These are phyloP conservation scores for Meteorus sp. DNA, from an alignment of 1,140 invertebrate species.

Conservation along the genomic window DNA sequence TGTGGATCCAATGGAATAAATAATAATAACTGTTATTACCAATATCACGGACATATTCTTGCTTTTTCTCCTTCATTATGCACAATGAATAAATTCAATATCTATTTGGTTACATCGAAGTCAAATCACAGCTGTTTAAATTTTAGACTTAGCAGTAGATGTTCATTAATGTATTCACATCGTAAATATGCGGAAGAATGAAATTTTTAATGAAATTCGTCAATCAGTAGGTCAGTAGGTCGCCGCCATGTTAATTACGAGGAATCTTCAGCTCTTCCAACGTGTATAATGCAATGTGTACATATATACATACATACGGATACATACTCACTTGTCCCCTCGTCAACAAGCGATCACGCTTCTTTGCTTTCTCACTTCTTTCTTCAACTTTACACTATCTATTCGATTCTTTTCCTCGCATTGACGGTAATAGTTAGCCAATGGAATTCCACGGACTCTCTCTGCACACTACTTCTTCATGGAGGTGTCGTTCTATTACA, in stretches of 20 bases:
- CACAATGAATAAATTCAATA: no score
- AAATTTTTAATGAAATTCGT: constrained; percentile 40
- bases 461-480: constrained; percentile 4
- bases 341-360: constrained; percentile 7
- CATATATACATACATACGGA: constrained; percentile 4
- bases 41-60: neutral
- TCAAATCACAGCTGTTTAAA: no score
- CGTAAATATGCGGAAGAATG: no score
- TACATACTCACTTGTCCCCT: no score
- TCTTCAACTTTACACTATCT: neutral
- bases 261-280: constrained; percentile 40
- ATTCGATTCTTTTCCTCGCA: neutral
- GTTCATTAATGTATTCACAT: no score
- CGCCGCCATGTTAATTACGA: constrained; percentile 49
- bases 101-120: no score
- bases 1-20: neutral
- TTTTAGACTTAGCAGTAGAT: no score
- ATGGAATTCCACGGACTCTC: constrained; percentile 6
- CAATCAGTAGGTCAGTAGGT: constrained; percentile 51
- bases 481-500: neutral
- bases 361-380: neutral
- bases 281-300: neutral
- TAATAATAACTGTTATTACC: neutral
- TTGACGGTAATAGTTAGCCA: constrained; percentile 1
- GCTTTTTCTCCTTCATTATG: no score